Percentiles rank a stretch among this genome's conserved stretches.
Evolutionary conservation across 1,140 invertebrate genomes (phyloP).

Genomic region (Musca domestica): DNA sequence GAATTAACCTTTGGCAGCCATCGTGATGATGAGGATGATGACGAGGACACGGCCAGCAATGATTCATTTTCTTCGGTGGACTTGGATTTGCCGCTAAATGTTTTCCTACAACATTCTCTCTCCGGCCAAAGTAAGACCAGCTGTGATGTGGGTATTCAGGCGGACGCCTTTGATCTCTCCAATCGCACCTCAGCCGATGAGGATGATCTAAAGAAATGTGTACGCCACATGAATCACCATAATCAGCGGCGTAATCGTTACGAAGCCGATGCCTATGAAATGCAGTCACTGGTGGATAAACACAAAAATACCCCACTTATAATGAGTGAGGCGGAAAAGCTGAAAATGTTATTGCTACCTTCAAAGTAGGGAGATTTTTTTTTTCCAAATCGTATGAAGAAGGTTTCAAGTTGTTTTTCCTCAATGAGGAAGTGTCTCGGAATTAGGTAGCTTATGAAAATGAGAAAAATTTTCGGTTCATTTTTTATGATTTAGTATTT

Average conservation of each 20-base stretch:
- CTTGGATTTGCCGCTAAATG: conserved; percentile 34
- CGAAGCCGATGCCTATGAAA: conserved; percentile 36
- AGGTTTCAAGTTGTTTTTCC: no score
- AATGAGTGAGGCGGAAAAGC: conserved; percentile 53
- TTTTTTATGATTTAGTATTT: no score
- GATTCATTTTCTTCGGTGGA: conserved; percentile 39
- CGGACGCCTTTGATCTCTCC: conserved; percentile 62
- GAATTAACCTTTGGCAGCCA: conserved; percentile 27
- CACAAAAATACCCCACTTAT: conserved; percentile 36
- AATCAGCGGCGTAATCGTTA: conserved; percentile 37
- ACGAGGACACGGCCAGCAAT: conserved; percentile 28
- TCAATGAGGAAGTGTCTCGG: no score
- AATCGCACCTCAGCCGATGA: conserved; percentile 56
- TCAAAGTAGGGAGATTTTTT: conserved; percentile 37
- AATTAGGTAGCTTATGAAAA: no score
- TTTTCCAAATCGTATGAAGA: no score
- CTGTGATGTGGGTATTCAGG: conserved; percentile 59
- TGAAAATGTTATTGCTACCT: conserved; percentile 54
- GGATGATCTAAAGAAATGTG: conserved; percentile 44
- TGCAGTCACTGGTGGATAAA: conserved; percentile 38
- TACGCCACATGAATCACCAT: conserved; percentile 45
- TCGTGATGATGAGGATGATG: conserved; percentile 21
- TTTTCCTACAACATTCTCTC: conserved; percentile 54
- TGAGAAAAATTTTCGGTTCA: no score
- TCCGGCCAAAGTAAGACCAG: conserved; percentile 55